These are phyloP conservation scores for Rhorus exstirpatorius DNA, from an alignment of 2,888 invertebrate species.

Conservation along the genomic window DNA sequence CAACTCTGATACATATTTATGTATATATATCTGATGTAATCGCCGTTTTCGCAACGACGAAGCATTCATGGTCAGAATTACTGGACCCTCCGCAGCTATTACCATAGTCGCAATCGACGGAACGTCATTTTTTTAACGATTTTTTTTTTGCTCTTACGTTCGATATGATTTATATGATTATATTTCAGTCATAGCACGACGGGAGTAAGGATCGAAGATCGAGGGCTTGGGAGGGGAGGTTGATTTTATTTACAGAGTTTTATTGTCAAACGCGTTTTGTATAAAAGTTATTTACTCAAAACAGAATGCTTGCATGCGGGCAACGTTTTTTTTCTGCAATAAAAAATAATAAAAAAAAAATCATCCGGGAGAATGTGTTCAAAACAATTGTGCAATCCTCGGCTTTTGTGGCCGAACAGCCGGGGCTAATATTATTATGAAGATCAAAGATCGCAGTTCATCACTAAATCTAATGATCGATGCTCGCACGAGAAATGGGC, in stretches of 20 bases:
- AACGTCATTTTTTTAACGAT: slow-evolving; percentile 14
- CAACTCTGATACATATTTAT: background rate
- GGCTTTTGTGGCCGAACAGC: no score
- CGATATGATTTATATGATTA: slow-evolving; percentile 43
- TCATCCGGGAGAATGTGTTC: no score
- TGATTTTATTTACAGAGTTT: slow-evolving; percentile 49
- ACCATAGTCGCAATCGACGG: slow-evolving; percentile 35
- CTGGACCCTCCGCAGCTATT: slow-evolving; percentile 54
- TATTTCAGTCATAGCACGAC: background rate
- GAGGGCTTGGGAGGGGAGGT: background rate
- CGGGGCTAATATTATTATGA: no score
- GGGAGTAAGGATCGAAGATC: background rate
- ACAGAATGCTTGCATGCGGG: no score
- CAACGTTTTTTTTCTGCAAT: no score
- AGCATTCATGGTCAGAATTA: background rate
- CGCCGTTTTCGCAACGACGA: slow-evolving; percentile 19
- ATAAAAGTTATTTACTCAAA: background rate
- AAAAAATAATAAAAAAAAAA: no score
- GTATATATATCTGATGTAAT: background rate
- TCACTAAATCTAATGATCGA: no score
- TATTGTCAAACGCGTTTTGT: background rate
- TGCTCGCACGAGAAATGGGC: no score
- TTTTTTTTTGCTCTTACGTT: slow-evolving; percentile 30
- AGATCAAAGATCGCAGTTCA: no score
- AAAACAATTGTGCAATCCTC: no score